Evolutionary conservation across 2,113 vertebrate genomes (phyloP), one percentile per base, ranked within the genome.

Genomic region (Forbesichthys papilliferus): DNA sequence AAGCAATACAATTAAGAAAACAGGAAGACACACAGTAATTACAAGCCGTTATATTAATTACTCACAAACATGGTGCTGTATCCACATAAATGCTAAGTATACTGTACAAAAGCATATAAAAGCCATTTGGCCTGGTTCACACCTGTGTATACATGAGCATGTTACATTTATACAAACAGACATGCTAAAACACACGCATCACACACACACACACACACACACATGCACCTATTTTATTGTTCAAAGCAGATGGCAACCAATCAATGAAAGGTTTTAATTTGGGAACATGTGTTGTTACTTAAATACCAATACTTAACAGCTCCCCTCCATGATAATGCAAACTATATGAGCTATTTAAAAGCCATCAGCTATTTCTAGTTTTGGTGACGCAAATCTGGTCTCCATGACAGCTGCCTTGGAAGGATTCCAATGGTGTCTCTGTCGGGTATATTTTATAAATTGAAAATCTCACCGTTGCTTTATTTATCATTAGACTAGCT

Each of bases 241-340:
- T 27, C 27, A 27, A 27, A 27, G 27, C 27, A 54, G 65, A 54
- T 55, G 66, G 77, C 73, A 79, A 57, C 61, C 68, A 49, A 65
- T 69, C 75, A 68, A 86, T 80, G 78, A 52, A 69, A 81, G 59
- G 82, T 79, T 79, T 74, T 86, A 77, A 84, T 82, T 75, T 69
- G 63, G 64, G 67, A 62, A 34, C 13, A 59, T 68, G 72, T 53
- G 47, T 67, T 75, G 66, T 48, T 66, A 63, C 68, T 78, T 47
- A 73, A 76, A 85, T 52, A 59, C 18, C 59, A 66, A 57, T 3
- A 11, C 49, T 66, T 48, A 63, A 62, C 59, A 66, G 60, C 55
- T 57, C 18, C 18, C 48, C 42, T 61, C 66, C 36, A 51, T 48
- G 59, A 64, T 77, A 73, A 27, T 33, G 49, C 5, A 49, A 12